Evolutionary conservation across 2,888 invertebrate species (phyloP), one percentile per base, ranked within the genome.

Genomic region (Rotaria macrura): DNA sequence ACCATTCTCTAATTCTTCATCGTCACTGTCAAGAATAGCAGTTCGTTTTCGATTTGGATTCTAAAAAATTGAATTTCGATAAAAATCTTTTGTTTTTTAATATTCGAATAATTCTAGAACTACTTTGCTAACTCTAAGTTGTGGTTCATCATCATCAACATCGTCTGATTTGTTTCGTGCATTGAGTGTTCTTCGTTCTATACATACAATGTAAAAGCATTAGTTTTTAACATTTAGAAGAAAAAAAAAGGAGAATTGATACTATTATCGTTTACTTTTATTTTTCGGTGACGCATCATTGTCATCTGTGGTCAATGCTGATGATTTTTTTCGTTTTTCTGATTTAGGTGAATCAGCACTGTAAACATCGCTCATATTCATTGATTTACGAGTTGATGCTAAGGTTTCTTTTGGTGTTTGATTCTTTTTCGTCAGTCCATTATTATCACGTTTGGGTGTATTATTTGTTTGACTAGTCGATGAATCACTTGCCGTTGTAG

Each of bases 291-390:
- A 14, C 10, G 9, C 12, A 14, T 79, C 79, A 79, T 79, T 9
- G 14, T 79, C 43, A 43, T 79, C 79, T 10, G 43, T 5, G 25
- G 43, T 20, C 9, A 40, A 40, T 25, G 43, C 4, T 40, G 43
- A 23, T 40, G 38, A 23, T 43, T 74, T 2, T 79, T 79, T 79
- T 79, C 43, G 40, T 79, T 79, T 79, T 40, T 43, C 43, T 20
- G 79, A n/a, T 79, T 65, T 65, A 34, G 79, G 79, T 79, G 79
- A 79, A n/a, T 40, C 43, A 43, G 79, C 79, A 79, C 79, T 79
- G n/a, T 79, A 79, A 4, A 79, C 14, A 79, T 79, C 79, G 10
- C 79, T 40, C 79, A 79, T 43, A 43, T 79, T 79, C 65, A 65
- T 65, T 34, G 34, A 20, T 65, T 65, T 65, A 29, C 65, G 65